phyloP scores from a whole-genome alignment of 1,140 invertebrate genomes.

The Coptotermes formosanus region DNA sequence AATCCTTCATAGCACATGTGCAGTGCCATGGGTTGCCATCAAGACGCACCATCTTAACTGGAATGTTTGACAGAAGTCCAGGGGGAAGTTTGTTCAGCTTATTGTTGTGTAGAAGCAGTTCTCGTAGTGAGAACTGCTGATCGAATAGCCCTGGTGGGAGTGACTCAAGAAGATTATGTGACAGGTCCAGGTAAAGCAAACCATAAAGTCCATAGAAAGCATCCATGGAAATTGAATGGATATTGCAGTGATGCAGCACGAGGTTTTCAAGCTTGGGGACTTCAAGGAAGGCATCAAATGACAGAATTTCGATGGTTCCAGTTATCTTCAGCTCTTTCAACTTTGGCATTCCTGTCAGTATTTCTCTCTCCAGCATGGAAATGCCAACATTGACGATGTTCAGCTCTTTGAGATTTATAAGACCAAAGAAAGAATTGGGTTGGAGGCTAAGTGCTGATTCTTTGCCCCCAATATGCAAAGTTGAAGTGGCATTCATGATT shows the following conservation, averaged over 20 bases:
- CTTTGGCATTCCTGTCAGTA: slow-evolving; percentile 59
- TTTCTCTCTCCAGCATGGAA: slow-evolving; percentile 55
- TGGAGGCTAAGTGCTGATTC: slow-evolving; percentile 54
- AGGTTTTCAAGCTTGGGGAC: slow-evolving; percentile 57
- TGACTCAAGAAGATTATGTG: slow-evolving; percentile 57
- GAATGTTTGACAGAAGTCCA: slow-evolving; percentile 56
- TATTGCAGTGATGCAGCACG: slow-evolving; percentile 59
- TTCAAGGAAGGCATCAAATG: slow-evolving; percentile 66
- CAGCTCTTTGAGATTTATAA: slow-evolving; percentile 54
- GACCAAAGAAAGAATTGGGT: slow-evolving; percentile 61
- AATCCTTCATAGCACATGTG: slow-evolving; percentile 61
- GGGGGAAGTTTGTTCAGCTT: slow-evolving; percentile 55
- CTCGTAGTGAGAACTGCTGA: slow-evolving; percentile 57
- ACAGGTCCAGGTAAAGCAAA: slow-evolving; percentile 61
- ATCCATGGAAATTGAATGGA: slow-evolving; percentile 65
- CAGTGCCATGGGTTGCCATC: slow-evolving; percentile 71
- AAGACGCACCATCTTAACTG: slow-evolving; percentile 55
- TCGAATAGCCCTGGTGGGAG: slow-evolving; percentile 63
- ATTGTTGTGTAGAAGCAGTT: slow-evolving; percentile 63
- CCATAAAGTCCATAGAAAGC: slow-evolving; percentile 61
- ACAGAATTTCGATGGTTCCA: slow-evolving; percentile 58
- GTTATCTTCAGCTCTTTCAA: slow-evolving; percentile 54
- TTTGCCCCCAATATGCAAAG: slow-evolving; percentile 58
- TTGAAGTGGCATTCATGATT: slow-evolving; percentile 64
- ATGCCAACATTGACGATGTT: slow-evolving; percentile 58